Base-by-base conservation (phyloP, 2,113 vertebrate genomes). In the Fulmarus glacialis region DNA sequence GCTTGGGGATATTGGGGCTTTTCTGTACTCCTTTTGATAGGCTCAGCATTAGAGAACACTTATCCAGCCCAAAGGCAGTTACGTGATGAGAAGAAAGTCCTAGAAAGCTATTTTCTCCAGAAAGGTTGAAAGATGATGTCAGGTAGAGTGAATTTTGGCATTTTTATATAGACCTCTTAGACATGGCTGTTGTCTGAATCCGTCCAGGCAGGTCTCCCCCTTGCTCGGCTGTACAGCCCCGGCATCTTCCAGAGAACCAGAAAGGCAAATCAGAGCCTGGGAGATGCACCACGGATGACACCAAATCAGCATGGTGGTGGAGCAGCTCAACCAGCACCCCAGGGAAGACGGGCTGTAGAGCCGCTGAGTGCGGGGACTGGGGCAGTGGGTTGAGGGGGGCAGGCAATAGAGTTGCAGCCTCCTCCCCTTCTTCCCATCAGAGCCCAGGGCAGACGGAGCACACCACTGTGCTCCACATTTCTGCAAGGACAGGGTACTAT, bases 341-440 rank as follows among this genome's bases (percentile, higher is more conserved):
- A 36, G 2, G 43, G 43, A 82, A 16, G 32, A 68, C 1, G 8
- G 55, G 40, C 32, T 74, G 32, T 23, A 80, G 55, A 40, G 42
- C 23, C 0, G 0, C 53, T 73, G 47, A 67, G 22, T 36, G 40
- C 0, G 6, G 52, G 23, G 27, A 38, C 2, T 4, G 5, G 22
- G 42, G 27, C 26, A 68, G 36, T 11, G 36, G 14, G 23, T 15
- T 50, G 48, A 18, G 10, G 16, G 20, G 18, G 38, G 8, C 30
- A 77, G 22, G 63, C 1, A 3, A 15, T 3, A 62, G 50, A 32
- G 20, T 32, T 23, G 66, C 27, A 73, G 47, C 24, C 42, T 87
- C n/a, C 40, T 79, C 14, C 27, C 10, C 21, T 48, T 38, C 27
- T 55, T 72, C 18, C 50, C 24, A 34, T 45, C 29, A 50, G 53